Percentiles rank a stretch among this genome's conserved stretches.
phyloP scores from a whole-genome alignment of 2,888 invertebrate species.

The Nomada flava region DNA sequence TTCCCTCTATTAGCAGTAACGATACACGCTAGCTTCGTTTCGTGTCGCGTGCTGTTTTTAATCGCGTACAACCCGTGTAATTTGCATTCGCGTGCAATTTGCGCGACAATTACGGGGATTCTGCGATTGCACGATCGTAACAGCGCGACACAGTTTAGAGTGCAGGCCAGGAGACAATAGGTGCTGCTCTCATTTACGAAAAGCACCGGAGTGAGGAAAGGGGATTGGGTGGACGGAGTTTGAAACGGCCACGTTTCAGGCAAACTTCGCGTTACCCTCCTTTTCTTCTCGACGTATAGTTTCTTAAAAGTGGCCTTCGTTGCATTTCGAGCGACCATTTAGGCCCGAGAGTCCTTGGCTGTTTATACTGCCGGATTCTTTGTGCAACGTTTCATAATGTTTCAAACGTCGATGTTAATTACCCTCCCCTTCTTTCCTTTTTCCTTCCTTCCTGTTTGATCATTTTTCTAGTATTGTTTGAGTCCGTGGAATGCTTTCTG shows the following conservation, averaged over 20 bases:
- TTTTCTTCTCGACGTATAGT: conserved; percentile 24
- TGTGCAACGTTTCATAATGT: not conserved
- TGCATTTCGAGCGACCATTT: conserved; percentile 31
- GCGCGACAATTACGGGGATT: conserved; percentile 38
- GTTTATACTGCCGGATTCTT: conserved; percentile 13
- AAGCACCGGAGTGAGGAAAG: conserved; percentile 21
- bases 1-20: not conserved
- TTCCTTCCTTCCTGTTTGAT: not conserved
- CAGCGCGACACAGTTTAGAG: conserved; percentile 45
- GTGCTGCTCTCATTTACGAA: conserved; percentile 46
- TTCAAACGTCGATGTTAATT: conserved; percentile 8
- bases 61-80: conserved; percentile 29
- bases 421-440: not conserved
- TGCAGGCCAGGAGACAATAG: conserved; percentile 46
- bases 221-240: not conserved
- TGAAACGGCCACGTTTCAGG: conserved; percentile 32
- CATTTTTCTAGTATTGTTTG: not conserved
- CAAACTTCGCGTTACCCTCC: conserved; percentile 31
- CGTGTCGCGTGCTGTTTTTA: conserved; percentile 26
- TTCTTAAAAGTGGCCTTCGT: conserved; percentile 50
- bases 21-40: conserved; percentile 1
- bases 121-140: conserved; percentile 36
- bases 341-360: conserved; percentile 11
- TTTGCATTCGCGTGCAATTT: conserved; percentile 47
- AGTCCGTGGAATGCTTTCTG: not conserved